Percentiles rank a stretch among this genome's conserved stretches.
Conservation (phyloP, 2,888 invertebrate genomes). For the Yponomeuta plumbellus region DNA sequence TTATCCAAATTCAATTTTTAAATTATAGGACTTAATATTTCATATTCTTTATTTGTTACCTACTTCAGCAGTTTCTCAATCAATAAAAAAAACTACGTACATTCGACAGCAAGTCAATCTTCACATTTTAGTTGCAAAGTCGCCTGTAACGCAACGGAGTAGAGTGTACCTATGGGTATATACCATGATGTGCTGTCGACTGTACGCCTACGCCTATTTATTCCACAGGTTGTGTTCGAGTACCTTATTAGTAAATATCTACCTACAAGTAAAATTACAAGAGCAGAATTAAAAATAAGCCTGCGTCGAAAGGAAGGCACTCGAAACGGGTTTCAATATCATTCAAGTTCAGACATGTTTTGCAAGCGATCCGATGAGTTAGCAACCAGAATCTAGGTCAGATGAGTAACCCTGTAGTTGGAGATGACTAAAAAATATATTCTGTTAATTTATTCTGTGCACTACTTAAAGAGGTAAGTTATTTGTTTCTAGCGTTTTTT, state of each 20-base stretch:
- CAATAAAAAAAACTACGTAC: no score
- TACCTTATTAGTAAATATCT: not conserved
- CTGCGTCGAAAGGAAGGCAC: conserved; percentile 4
- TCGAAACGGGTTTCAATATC: conserved; percentile 5
- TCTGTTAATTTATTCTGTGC: not conserved
- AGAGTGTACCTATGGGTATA: no score
- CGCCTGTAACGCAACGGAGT: no score
- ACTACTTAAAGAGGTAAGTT: not conserved
- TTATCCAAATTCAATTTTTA: no score
- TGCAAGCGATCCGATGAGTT: conserved; percentile 21
- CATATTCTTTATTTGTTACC: no score
- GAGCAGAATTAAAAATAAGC: conserved; percentile 16
- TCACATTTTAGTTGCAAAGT: no score
- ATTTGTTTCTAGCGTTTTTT: not conserved
- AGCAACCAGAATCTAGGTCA: conserved; percentile 24
- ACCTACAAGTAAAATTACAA: conserved; percentile 1
- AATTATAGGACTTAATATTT: no score
- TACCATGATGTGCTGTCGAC: no score
- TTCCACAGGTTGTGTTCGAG: no score
- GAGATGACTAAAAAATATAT: conserved; percentile 12
- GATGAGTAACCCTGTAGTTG: conserved; percentile 11
- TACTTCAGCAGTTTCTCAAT: no score
- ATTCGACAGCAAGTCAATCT: no score
- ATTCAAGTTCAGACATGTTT: conserved; percentile 24
- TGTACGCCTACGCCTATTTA: no score